phyloP scores from a whole-genome alignment of 1,140 invertebrate species.

The Caenorhabditis remanei region DNA sequence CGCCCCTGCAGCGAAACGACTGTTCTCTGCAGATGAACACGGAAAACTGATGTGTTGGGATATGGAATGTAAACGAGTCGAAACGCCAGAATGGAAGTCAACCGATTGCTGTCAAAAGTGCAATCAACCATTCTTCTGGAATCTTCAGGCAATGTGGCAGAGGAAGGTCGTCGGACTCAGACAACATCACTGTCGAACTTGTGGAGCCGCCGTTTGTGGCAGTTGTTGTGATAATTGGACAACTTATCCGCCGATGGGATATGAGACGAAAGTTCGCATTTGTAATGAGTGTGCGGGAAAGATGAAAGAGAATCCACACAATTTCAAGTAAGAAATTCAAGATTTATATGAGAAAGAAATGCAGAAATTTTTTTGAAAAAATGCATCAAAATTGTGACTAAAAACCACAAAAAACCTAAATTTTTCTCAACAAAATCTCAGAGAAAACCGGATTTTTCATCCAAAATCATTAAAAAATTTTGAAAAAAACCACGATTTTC shows the following conservation, averaged over 20 bases:
- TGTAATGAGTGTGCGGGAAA: constrained; percentile 88
- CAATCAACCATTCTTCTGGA: constrained; percentile 94
- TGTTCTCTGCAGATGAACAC: constrained; percentile 95
- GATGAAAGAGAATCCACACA: constrained; percentile 73
- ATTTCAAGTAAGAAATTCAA: constrained; percentile 78
- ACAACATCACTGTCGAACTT: constrained; percentile 82
- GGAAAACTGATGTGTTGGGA: constrained; percentile 94
- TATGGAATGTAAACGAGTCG: constrained; percentile 84
- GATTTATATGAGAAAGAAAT: no score
- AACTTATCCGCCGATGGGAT: constrained; percentile 93
- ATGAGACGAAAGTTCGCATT: constrained; percentile 95
- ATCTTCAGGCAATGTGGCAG: constrained; percentile 96
- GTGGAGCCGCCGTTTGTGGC: constrained; percentile 86
- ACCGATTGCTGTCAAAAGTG: constrained; percentile 93
- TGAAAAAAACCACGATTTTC: no score
- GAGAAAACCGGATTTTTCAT: no score
- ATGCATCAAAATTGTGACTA: constrained; percentile 26
- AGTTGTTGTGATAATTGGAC: constrained; percentile 89
- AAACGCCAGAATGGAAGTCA: constrained; percentile 93
- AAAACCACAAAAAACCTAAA: no score
- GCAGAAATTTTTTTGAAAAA: constrained; percentile 10
- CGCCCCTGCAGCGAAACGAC: constrained; percentile 84
- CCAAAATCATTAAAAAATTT: no score
- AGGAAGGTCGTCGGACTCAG: constrained; percentile 83
- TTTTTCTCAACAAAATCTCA: no score